phyloP scores from a whole-genome alignment of 2,888 invertebrate species.

The Coecobrya sp. region DNA sequence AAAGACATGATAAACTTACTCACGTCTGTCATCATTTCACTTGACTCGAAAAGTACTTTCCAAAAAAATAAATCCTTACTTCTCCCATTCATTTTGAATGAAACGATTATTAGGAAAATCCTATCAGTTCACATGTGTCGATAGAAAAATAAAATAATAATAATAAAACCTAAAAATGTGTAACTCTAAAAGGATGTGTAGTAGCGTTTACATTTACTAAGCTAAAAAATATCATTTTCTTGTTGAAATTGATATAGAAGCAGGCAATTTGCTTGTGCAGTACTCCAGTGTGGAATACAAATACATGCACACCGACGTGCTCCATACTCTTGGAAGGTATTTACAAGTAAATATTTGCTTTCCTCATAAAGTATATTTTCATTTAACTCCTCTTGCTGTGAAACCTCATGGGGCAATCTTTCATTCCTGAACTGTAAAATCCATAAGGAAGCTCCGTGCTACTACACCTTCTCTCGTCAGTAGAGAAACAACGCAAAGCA shows the following conservation, averaged over 20 bases:
- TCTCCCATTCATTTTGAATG: conserved; percentile 60
- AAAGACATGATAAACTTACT: conserved; percentile 84
- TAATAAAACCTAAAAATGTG: background rate
- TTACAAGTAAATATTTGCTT: conserved; percentile 71
- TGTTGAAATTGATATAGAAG: conserved; percentile 29
- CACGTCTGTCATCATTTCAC: conserved; percentile 78
- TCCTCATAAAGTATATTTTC: conserved; percentile 68
- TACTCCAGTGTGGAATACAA: too few relatives aligned
- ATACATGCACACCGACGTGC: too few relatives aligned
- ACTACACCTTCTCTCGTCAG: conserved; percentile 45
- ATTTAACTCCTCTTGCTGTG: conserved; percentile 69
- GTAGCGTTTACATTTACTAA: conserved; percentile 16
- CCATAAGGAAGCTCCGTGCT: conserved; percentile 15
- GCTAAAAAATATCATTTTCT: conserved; percentile 46
- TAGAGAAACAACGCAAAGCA: background rate
- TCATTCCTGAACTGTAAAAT: conserved; percentile 73
- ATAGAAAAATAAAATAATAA: conserved; percentile 15
- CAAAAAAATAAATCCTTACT: conserved; percentile 37
- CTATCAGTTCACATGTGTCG: conserved; percentile 52
- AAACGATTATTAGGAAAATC: conserved; percentile 35
- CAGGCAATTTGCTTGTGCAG: background rate
- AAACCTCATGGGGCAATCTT: conserved; percentile 77
- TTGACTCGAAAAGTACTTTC: conserved; percentile 62
- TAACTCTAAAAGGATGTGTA: background rate
- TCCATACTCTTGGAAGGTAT: background rate